Base-by-base conservation (phyloP, 2,113 vertebrate species). In the Zootoca vivipara region DNA sequence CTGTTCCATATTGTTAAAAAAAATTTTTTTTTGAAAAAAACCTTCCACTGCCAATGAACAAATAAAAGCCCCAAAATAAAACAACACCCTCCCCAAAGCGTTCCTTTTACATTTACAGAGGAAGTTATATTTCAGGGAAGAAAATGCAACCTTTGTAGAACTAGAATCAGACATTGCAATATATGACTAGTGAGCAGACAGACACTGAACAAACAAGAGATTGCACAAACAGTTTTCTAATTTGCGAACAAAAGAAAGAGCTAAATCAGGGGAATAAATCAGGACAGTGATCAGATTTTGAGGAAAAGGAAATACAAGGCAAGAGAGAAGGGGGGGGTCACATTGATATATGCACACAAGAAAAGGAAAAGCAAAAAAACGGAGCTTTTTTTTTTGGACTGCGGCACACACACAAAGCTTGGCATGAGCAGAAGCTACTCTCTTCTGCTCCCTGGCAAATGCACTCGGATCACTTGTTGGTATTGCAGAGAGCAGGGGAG, bases 151-250 rank as follows among this genome's bases (percentile, higher is more conserved):
- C 82, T 88, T 96, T 94, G 89, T 92, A 74, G 93, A 22, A 58
- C 91, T 86, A 91, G 88, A 94, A 95, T 88, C 91, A 94, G 92
- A 93, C 92, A 91, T 90, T 92, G 92, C 84, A 92, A 87, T 92
- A 87, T 92, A 89, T 89, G 91, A 94, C 78, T 93, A 89, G 90
- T 92, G 90, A 92, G 92, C 94, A 93, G 95, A 95, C 86, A 93
- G 78, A 94, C 86, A 93, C 72, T 78, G 93, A 82, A 93, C 90
- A 95, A 91, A 80, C 85, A 93, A 91, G 93, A 93, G 86, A 94
- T 79, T 93, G 95, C 84, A 92, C 86, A 94, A 91, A 92, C 70
- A 64, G 22, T 83, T 82, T 92, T 88, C 83, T 94, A 90, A 95
- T 93, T 92, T 10, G 4, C 89, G 92, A 95, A 95, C 93, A 90